Conservation (phyloP, 2,888 invertebrate species). For the Malthinus seriepunctatus region DNA sequence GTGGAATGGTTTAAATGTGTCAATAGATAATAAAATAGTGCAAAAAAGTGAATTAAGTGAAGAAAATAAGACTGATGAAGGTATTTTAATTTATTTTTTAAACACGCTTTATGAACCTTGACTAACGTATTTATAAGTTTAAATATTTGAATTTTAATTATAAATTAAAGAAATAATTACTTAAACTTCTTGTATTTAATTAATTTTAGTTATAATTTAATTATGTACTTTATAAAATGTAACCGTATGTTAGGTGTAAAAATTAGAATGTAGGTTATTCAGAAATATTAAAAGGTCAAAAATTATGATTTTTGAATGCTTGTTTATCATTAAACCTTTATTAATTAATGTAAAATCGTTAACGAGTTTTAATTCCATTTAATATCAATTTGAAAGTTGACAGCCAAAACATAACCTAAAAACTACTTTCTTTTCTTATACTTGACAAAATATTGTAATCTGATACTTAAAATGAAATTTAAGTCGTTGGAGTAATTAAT, state of each 20-base stretch:
- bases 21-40: slow-evolving; percentile 13
- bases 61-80: slow-evolving; percentile 43
- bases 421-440: neutral
- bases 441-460: no score
- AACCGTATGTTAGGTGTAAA: slow-evolving; percentile 19
- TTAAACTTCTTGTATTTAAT: no score
- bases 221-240: neutral
- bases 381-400: neutral
- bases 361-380: no score
- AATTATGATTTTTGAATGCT: neutral
- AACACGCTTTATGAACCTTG: no score
- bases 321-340: no score
- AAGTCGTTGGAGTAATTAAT: neutral
- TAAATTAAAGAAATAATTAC: no score
- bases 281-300: slow-evolving; percentile 19
- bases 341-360: no score
- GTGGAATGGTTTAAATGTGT: slow-evolving; percentile 47
- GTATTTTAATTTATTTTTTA: slow-evolving; percentile 14
- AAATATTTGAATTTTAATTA: no score
- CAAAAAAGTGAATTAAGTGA: slow-evolving; percentile 40
- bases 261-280: slow-evolving; percentile 23
- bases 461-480: no score
- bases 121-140: no score
- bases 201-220: no score
- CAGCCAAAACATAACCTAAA: slow-evolving; percentile 4